These are phyloP conservation scores for Archilochus colubris DNA, from an alignment of 2,113 vertebrate genomes.

Conservation along the genomic window DNA sequence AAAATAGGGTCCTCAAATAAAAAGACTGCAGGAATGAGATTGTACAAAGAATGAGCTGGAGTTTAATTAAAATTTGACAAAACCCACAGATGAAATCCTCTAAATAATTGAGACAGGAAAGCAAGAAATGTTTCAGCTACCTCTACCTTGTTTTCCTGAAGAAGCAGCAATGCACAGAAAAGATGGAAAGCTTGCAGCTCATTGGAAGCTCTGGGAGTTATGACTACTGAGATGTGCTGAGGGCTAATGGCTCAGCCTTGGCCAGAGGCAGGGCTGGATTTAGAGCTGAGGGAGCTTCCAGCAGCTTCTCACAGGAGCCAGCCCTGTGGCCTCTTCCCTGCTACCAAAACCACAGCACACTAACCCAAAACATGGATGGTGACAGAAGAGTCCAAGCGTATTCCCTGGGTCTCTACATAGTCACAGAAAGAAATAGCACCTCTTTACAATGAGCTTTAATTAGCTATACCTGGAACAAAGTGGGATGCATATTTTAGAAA, in stretches of 20 bases:
- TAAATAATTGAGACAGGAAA: not conserved
- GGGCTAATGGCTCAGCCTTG: too few species aligned
- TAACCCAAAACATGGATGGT: not conserved
- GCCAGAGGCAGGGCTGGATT: too few species aligned
- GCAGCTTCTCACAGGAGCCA: too few species aligned
- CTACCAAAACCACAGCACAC: too few species aligned
- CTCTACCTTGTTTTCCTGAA: not conserved
- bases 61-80: not conserved
- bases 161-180: not conserved
- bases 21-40: not conserved
- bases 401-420: not conserved
- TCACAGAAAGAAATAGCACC: not conserved
- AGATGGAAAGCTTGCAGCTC: not conserved
- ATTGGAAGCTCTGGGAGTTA: not conserved
- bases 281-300: too few species aligned
- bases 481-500: not conserved
- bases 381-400: not conserved
- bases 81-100: not conserved
- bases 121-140: not conserved
- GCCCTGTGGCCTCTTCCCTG: too few species aligned
- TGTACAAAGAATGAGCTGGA: not conserved
- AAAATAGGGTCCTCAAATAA: not conserved
- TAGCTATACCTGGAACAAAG: not conserved
- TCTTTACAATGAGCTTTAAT: not conserved
- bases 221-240: not conserved